Evolutionary conservation across 2,113 vertebrate genomes (phyloP), one percentile per base, ranked within the genome.

Genomic region (Mobula hypostoma): DNA sequence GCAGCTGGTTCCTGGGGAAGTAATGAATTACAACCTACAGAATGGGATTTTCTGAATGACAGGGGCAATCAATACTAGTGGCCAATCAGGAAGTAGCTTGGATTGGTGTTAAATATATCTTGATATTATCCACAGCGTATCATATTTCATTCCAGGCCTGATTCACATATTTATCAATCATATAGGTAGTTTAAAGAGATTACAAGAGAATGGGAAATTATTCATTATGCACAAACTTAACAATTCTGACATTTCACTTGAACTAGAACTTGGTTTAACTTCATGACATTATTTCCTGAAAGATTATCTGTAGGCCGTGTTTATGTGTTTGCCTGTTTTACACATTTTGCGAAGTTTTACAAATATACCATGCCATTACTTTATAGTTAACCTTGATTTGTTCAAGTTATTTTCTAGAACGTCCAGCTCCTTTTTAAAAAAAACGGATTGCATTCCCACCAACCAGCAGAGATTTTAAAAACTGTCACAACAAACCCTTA

Each of bases 71-170:
- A 0, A 91, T 93, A 88, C 94, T 94, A 95, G 95, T 94, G 94
- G 94, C 94, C 94, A 94, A 96, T 94, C 95, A 95, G 94, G 83
- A 90, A 94, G 74, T 85, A 21, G 94, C 58, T 94, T 95, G 95
- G 95, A 94, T 36, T 94, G 80, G 85, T 94, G 95, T 95, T 96
- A 96, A 95, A 96, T 95, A 95, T 95, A 96, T 94, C 95, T 94
- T 94, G 95, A 95, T 95, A 94, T 97, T 96, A 94, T 96, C 95
- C 96, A 95, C 95, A 95, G 95, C 80, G 94, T 94, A 74, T 32
- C 94, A 93, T 0, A 68, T 94, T 97, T 95, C 94, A 95, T 94
- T 94, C 94, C 94, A 76, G 82, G 91, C 94, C 94, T 74, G 74
- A 12, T 93, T 93, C 91, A 93, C 91, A 92, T 74, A 93, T 56